phyloP scores from a whole-genome alignment of 2,797 vertebrate species.

The Oreortyx pictus region DNA sequence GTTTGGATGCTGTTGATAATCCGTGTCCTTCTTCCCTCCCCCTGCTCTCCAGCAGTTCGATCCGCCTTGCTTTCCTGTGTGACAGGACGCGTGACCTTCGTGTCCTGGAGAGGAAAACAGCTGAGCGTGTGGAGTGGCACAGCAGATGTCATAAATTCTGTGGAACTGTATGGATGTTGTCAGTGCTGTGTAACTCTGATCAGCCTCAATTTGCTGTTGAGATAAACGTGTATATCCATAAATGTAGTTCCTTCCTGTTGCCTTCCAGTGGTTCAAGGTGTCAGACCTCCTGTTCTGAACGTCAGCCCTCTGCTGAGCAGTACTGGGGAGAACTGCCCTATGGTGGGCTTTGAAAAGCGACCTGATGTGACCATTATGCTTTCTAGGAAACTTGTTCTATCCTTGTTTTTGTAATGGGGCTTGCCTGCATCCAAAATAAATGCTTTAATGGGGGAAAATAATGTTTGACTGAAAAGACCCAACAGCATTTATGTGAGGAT shows the following conservation, averaged over 20 bases:
- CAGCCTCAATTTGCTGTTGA: not conserved
- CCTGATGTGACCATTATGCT: not conserved
- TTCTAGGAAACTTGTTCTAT: not conserved
- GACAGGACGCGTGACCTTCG: not conserved
- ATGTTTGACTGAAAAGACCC: not conserved
- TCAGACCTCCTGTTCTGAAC: not conserved
- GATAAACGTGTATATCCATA: not conserved
- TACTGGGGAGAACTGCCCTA: not conserved
- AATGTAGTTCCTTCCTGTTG: not conserved
- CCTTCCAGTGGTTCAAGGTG: not conserved
- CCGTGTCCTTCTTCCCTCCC: not conserved
- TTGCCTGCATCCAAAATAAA: not conserved
- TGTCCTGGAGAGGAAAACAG: not conserved
- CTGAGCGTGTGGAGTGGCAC: not conserved
- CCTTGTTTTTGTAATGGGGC: not conserved
- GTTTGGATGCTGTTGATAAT: not conserved
- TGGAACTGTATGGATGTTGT: not conserved
- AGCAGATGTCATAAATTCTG: not conserved
- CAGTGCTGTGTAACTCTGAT: not conserved
- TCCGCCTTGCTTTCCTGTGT: not conserved
- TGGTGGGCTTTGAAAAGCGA: not conserved
- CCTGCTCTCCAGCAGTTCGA: not conserved
- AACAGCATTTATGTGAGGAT: not conserved
- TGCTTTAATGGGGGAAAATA: not conserved
- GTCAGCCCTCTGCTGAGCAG: not conserved